Evolutionary conservation across 2,797 vertebrate species (phyloP).

Genomic region (Hemibagrus guttatus): DNA sequence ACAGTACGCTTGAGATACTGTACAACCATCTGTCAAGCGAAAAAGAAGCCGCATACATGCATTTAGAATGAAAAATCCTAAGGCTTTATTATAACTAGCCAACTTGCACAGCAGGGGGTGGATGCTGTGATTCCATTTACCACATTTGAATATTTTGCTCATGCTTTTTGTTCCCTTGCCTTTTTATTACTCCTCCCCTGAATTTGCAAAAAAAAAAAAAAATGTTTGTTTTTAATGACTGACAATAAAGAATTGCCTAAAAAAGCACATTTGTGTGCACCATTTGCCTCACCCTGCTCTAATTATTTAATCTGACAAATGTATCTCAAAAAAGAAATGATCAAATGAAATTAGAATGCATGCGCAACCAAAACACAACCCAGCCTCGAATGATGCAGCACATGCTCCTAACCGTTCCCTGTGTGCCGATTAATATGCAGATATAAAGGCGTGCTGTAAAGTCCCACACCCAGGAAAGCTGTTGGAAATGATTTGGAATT

Average conservation of each 20-base stretch:
- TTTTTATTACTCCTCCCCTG: slow-evolving; percentile 27
- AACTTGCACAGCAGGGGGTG: slow-evolving; percentile 27
- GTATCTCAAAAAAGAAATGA: slow-evolving; percentile 16
- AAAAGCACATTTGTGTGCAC: slow-evolving; percentile 27
- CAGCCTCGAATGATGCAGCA: slow-evolving; percentile 39
- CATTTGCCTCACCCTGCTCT: slow-evolving; percentile 36
- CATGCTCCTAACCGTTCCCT: slow-evolving; percentile 11
- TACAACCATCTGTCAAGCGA: slow-evolving; percentile 53
- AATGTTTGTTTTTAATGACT: slow-evolving; percentile 38
- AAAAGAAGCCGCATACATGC: slow-evolving; percentile 44
- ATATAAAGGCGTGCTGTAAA: slow-evolving; percentile 31
- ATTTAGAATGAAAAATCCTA: slow-evolving; percentile 44
- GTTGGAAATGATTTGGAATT: slow-evolving; percentile 40
- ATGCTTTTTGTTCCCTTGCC: slow-evolving; percentile 13
- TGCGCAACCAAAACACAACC: slow-evolving; percentile 24
- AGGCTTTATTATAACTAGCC: slow-evolving; percentile 41
- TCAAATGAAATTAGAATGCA: slow-evolving; percentile 32
- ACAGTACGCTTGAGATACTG: slow-evolving; percentile 45
- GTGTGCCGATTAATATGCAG: slow-evolving; percentile 38
- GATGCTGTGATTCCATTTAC: slow-evolving; percentile 33
- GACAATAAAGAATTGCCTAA: slow-evolving; percentile 22
- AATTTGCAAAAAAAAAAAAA: slow-evolving; percentile 20
- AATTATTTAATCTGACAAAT: slow-evolving; percentile 46
- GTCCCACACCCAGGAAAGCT: slow-evolving; percentile 34
- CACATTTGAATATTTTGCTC: slow-evolving; percentile 43